Percentiles rank a stretch among this genome's conserved stretches.
Evolutionary conservation across 2,888 invertebrate species (phyloP).

Genomic region (Acleris laterana): DNA sequence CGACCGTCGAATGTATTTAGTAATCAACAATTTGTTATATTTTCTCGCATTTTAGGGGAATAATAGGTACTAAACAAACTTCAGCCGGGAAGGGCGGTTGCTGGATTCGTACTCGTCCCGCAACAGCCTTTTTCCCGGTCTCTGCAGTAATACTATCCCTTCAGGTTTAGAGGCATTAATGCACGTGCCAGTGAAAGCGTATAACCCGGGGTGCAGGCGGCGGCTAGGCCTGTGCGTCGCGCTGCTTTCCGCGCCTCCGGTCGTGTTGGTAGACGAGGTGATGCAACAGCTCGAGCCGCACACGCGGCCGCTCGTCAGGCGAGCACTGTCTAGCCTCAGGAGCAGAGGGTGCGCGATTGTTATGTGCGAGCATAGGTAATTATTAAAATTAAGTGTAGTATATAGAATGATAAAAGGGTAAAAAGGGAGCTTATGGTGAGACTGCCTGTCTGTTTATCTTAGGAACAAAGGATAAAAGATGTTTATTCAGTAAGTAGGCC

Average conservation of each 20-base stretch:
- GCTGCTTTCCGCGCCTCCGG: slow-evolving; percentile 1
- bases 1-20: too few species aligned
- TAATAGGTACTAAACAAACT: too few species aligned
- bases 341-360: slow-evolving; percentile 2
- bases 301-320: slow-evolving; percentile 1
- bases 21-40: too few species aligned
- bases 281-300: slow-evolving; percentile 4
- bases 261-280: slow-evolving; percentile 1
- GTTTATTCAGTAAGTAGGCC: too few species aligned
- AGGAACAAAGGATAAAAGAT: too few species aligned
- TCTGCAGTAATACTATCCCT: too few species aligned
- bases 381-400: too few species aligned
- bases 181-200: not conserved
- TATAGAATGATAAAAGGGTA: not conserved
- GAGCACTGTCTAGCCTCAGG: slow-evolving; percentile 3
- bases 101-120: too few species aligned
- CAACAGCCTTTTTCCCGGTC: too few species aligned
- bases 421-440: not conserved
- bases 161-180: slow-evolving; percentile 1
- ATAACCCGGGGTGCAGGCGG: slow-evolving; percentile 3
- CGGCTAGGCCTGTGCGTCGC: slow-evolving; percentile 1
- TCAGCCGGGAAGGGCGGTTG: too few species aligned
- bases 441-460: too few species aligned
- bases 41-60: too few species aligned
- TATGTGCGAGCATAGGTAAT: slow-evolving; percentile 2